Conservation (phyloP, 2,888 invertebrate genomes). For the Gonocerus acuteangulatus region DNA sequence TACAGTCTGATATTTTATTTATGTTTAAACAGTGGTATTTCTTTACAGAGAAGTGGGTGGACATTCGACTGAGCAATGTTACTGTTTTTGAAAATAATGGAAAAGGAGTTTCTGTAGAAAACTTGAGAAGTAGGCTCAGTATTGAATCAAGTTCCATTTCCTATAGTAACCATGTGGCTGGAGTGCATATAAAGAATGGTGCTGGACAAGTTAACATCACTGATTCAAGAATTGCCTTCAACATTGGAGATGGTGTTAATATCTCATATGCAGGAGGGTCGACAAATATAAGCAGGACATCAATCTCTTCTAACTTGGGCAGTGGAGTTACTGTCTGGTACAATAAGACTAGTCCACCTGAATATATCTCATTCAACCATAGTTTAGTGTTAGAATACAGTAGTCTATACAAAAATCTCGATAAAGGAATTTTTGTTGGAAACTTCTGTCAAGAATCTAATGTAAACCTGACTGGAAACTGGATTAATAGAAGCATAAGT, state of each 20-base stretch:
- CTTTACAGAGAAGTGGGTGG: slow-evolving; percentile 59
- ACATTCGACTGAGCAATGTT: slow-evolving; percentile 78
- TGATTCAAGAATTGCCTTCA: slow-evolving; percentile 78
- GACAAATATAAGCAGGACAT: slow-evolving; percentile 80
- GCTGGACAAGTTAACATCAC: slow-evolving; percentile 92
- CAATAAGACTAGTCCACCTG: slow-evolving; percentile 71
- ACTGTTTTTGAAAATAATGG: slow-evolving; percentile 84
- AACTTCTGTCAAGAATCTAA: slow-evolving; percentile 78
- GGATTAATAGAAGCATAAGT: slow-evolving; percentile 69
- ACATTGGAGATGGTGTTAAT: slow-evolving; percentile 90
- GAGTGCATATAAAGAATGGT: slow-evolving; percentile 81
- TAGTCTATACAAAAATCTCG: slow-evolving; percentile 76
- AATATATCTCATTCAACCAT: slow-evolving; percentile 73
- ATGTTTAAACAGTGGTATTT: no score
- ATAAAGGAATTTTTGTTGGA: slow-evolving; percentile 75
- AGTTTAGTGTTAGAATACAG: slow-evolving; percentile 81
- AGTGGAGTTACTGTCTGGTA: slow-evolving; percentile 85
- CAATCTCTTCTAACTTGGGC: slow-evolving; percentile 77
- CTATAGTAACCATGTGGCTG: slow-evolving; percentile 82
- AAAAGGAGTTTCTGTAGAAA: slow-evolving; percentile 88
- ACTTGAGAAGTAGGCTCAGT: slow-evolving; percentile 80
- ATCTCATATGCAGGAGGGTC: slow-evolving; percentile 78
- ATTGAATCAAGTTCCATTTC: slow-evolving; percentile 74
- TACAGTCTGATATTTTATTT: no score
- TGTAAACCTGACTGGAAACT: slow-evolving; percentile 88